Percentiles rank a stretch among this genome's conserved stretches.
phyloP scores from a whole-genome alignment of 2,797 vertebrate genomes.

The Mormyrops boulengeri region DNA sequence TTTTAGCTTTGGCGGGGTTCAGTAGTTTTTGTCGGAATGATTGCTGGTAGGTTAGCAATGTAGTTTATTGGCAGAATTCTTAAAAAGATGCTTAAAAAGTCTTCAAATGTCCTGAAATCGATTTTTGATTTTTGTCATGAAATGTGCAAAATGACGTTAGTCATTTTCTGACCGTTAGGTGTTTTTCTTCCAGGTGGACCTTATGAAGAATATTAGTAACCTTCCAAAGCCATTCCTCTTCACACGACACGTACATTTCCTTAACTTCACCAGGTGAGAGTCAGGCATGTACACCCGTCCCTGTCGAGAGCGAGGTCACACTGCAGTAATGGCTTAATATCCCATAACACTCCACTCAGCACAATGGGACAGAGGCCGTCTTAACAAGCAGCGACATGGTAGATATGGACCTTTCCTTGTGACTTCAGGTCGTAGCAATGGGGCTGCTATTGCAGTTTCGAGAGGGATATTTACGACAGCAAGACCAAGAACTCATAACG shows the following conservation, averaged over 20 bases:
- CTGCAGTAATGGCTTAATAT: background rate
- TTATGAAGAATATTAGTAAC: constrained; percentile 77
- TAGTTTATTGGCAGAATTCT: background rate
- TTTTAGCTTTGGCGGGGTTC: background rate
- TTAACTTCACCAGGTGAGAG: constrained; percentile 77
- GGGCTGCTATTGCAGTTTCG: background rate
- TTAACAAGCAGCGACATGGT: background rate
- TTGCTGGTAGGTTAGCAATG: background rate
- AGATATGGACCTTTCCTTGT: background rate
- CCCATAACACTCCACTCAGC: background rate
- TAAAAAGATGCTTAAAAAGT: background rate
- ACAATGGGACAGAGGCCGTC: background rate
- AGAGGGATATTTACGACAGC: background rate
- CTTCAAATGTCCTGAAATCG: background rate
- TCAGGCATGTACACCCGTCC: background rate
- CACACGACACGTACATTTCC: constrained; percentile 77
- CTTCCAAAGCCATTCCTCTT: constrained; percentile 76
- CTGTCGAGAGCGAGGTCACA: background rate
- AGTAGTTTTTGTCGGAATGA: background rate
- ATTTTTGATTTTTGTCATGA: background rate
- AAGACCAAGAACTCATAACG: background rate
- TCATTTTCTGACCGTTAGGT: background rate
- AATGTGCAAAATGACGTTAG: background rate
- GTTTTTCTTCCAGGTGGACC: constrained; percentile 63
- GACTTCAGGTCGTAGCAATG: background rate